A percentile compares a stretch with the other conserved stretches of the same genome.
Conservation (phyloP, 2,888 invertebrate species). For the Drosophila mettleri region DNA sequence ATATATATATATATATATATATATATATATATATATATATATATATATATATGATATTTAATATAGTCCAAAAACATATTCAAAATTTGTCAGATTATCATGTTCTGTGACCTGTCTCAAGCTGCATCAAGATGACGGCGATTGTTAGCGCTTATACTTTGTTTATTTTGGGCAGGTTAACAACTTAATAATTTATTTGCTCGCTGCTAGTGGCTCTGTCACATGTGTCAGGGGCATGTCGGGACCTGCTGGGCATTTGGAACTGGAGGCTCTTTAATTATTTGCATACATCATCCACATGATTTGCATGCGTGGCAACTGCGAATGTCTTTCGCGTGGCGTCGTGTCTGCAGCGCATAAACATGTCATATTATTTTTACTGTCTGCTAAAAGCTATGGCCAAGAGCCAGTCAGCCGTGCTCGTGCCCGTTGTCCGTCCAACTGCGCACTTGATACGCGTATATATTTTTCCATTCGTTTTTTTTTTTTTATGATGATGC, state of each 20-base stretch:
- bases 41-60: no score
- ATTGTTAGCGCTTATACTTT: constrained; percentile 37
- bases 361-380: constrained; percentile 76
- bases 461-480: constrained; percentile 37
- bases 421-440: constrained; percentile 23
- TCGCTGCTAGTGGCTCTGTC: constrained; percentile 33
- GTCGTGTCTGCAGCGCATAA: constrained; percentile 68
- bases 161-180: constrained; percentile 58
- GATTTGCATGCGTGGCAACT: constrained; percentile 75
- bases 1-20: no score
- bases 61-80: not conserved
- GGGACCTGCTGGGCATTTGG: constrained; percentile 8
- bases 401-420: constrained; percentile 33
- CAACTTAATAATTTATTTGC: constrained; percentile 74
- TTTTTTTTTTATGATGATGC: constrained; percentile 59
- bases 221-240: constrained; percentile 64
- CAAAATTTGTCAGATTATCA: not conserved
- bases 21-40: no score
- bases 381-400: constrained; percentile 69
- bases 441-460: constrained; percentile 58
- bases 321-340: constrained; percentile 62
- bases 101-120: not conserved
- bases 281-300: constrained; percentile 58
- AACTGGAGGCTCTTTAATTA: constrained; percentile 60
- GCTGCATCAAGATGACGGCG: constrained; percentile 45